These are phyloP conservation scores for Bimastos eiseni DNA, from an alignment of 2,888 invertebrate genomes.

Conservation along the genomic window DNA sequence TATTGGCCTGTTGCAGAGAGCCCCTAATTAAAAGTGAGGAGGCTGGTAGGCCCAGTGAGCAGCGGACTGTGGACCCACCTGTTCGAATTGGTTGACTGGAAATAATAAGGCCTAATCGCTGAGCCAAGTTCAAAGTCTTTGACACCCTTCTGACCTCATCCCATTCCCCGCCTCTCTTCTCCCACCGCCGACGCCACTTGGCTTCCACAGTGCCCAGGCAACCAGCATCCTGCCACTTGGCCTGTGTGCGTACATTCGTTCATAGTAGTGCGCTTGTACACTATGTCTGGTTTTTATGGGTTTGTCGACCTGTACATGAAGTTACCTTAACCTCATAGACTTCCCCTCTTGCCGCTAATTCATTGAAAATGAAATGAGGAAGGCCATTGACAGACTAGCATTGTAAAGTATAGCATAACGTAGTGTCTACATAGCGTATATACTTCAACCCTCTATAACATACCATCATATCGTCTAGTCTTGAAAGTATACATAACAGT, in stretches of 20 bases:
- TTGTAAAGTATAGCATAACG: neutral
- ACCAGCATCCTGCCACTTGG: conserved; percentile 13
- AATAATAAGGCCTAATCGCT: neutral
- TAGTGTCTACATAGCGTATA: no score
- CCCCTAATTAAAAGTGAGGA: neutral
- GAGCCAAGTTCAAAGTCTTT: neutral
- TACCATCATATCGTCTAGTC: neutral
- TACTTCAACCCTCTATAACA: no score
- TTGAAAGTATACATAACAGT: neutral
- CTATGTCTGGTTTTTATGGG: neutral
- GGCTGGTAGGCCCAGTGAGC: neutral
- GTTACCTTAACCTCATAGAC: neutral
- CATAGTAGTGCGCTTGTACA: neutral
- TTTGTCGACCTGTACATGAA: neutral
- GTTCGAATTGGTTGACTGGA: neutral
- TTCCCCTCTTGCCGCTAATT: neutral
- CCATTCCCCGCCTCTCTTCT: neutral
- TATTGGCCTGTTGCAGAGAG: neutral
- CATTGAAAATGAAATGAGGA: neutral
- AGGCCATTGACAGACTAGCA: neutral
- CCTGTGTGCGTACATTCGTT: neutral
- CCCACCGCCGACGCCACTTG: neutral
- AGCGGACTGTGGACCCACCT: neutral
- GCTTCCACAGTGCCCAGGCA: neutral
- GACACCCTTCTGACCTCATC: neutral